phyloP scores from a whole-genome alignment of 2,113 vertebrate genomes.

The Mus musculus region GRCm39 chr3:86372501-86373000 shows the following conservation, averaged over 20 bases:
- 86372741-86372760: constrained; percentile 6
- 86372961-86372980: not conserved
- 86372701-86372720: not conserved
- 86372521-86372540: not conserved
- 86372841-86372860: not conserved
- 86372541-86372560: not conserved
- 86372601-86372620: not conserved
- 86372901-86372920: not conserved
- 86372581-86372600: constrained; percentile 1
- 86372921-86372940: not conserved
- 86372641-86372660: not conserved
- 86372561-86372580: not conserved
- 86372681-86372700: not conserved
- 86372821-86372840: not conserved
- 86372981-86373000: not conserved
- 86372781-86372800: not conserved
- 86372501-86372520: not conserved
- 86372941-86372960: constrained; percentile 3
- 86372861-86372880: not conserved
- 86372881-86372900: not conserved
- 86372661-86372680: not conserved
- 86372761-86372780: not conserved
- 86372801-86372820: constrained; percentile 4
- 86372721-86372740: not conserved
- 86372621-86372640: not conserved